These are phyloP conservation scores for Gyps fulvus DNA, from an alignment of 2,113 vertebrate species.

Conservation along the genomic window DNA sequence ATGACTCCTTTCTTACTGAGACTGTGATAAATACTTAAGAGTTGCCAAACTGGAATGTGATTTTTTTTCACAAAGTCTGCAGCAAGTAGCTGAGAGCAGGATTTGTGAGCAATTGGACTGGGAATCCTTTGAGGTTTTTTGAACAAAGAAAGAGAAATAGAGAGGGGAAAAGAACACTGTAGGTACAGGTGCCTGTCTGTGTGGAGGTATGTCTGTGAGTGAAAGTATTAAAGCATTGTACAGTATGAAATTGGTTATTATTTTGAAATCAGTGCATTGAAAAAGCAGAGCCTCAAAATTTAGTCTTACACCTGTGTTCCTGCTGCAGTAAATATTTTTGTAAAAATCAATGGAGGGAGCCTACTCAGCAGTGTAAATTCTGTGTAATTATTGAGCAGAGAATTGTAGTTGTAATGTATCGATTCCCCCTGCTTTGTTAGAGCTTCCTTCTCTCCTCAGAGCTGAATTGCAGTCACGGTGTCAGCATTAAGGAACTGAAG, in stretches of 20 bases:
- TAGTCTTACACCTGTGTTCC: background rate
- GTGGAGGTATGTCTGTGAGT: background rate
- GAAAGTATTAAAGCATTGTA: background rate
- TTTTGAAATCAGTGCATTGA: slow-evolving; percentile 33
- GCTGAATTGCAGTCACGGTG: background rate
- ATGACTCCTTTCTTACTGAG: background rate
- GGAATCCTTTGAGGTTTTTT: background rate
- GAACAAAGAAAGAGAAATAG: background rate
- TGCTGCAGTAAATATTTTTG: slow-evolving; percentile 34
- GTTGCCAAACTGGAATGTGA: background rate
- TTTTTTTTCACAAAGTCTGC: background rate
- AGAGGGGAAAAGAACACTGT: background rate
- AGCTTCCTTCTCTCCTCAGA: background rate
- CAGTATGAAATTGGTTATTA: background rate
- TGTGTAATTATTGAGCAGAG: slow-evolving; percentile 43
- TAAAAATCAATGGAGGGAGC: slow-evolving; percentile 41
- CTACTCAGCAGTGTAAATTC: slow-evolving; percentile 32
- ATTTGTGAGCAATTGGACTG: background rate
- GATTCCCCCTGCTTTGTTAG: slow-evolving; percentile 35
- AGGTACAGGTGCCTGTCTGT: background rate
- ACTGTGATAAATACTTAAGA: background rate
- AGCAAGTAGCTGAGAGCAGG: background rate
- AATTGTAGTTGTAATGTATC: slow-evolving; percentile 43
- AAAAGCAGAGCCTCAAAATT: background rate
- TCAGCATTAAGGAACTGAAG: background rate